These are phyloP conservation scores for Drosophila helvetica DNA, from an alignment of 2,888 invertebrate genomes.

Conservation along the genomic window DNA sequence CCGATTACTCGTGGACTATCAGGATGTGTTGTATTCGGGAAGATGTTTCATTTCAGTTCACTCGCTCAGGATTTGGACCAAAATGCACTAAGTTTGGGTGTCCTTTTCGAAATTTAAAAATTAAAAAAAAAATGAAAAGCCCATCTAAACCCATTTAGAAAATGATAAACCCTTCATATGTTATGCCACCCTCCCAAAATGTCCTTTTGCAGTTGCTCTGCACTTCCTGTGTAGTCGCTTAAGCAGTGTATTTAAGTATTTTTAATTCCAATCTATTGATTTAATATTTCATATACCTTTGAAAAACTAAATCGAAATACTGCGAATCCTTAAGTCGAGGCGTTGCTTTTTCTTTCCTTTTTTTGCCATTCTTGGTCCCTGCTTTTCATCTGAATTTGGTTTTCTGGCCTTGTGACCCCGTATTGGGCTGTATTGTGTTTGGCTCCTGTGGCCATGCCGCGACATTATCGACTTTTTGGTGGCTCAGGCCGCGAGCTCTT, in stretches of 20 bases:
- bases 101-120: no score
- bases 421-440: constrained; percentile 4
- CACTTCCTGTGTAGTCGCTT: no score
- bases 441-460: constrained; percentile 52
- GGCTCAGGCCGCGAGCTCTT: constrained; percentile 23
- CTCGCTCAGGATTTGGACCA: neutral
- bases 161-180: no score
- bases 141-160: no score
- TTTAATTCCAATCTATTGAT: neutral
- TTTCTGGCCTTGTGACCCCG: constrained; percentile 2
- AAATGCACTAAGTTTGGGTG: no score
- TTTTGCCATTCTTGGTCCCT: neutral
- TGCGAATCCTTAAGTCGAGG: neutral
- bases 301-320: neutral
- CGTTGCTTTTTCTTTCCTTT: neutral
- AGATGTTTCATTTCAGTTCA: neutral
- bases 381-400: neutral
- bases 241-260: no score
- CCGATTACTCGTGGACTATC: neutral
- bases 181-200: no score
- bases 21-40: neutral
- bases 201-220: neutral
- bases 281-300: neutral
- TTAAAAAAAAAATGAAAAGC: no score
- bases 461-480: constrained; percentile 70